Evolutionary conservation across 2,888 invertebrate genomes (phyloP).

Genomic region (Polymixis lichenea): DNA sequence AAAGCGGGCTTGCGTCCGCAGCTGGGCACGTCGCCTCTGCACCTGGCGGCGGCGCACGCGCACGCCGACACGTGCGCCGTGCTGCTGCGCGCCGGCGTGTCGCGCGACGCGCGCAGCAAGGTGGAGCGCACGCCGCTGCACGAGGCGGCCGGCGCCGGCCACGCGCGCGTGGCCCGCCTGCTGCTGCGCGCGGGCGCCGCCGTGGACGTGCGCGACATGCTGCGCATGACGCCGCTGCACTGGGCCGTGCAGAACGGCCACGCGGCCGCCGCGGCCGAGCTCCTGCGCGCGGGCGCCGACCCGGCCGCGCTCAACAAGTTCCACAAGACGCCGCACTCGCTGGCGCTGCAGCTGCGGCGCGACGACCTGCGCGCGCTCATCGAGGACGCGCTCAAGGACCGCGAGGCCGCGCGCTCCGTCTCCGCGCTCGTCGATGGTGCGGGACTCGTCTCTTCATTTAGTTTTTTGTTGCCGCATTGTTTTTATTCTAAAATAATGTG

Average conservation of each 20-base stretch:
- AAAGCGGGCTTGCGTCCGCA: no score
- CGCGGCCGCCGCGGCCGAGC: constrained; percentile 89
- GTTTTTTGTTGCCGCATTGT: neutral
- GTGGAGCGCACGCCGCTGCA: constrained; percentile 97
- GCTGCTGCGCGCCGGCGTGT: constrained; percentile 95
- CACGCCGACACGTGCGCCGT: constrained; percentile 95
- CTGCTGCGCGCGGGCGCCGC: constrained; percentile 89
- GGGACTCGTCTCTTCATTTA: neutral
- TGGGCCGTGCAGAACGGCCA: constrained; percentile 97
- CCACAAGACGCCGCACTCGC: constrained; percentile 77
- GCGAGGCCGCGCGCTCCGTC: constrained; percentile 69
- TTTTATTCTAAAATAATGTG: neutral
- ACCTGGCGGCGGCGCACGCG: constrained; percentile 94
- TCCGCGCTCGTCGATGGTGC: constrained; percentile 64
- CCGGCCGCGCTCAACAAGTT: constrained; percentile 87
- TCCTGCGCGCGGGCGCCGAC: constrained; percentile 94
- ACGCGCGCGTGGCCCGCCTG: constrained; percentile 93
- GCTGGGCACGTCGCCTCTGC: constrained; percentile 97
- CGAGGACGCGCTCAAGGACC: constrained; percentile 68
- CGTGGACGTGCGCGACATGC: constrained; percentile 82
- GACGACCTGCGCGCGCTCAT: constrained; percentile 66
- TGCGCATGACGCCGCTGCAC: constrained; percentile 95
- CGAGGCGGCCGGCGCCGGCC: constrained; percentile 96
- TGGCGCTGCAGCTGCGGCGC: constrained; percentile 67
- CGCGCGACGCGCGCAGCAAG: constrained; percentile 97